These are phyloP conservation scores for Rhopalosiphum maidis DNA, from an alignment of 1,140 invertebrate species.

Conservation along the genomic window DNA sequence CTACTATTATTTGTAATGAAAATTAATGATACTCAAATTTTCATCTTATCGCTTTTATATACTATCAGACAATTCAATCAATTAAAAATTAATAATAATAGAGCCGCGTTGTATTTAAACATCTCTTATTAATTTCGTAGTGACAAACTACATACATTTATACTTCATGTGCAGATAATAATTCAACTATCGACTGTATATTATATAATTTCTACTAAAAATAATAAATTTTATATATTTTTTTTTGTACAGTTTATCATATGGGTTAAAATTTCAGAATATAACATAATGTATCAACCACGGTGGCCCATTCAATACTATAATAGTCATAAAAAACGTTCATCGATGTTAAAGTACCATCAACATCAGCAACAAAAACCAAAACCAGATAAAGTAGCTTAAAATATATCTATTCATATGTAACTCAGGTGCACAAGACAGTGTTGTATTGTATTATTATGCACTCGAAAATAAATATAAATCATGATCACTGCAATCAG, in stretches of 20 bases:
- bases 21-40: background rate
- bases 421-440: background rate
- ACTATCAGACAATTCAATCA: background rate
- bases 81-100: background rate
- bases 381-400: background rate
- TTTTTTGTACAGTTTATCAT: background rate
- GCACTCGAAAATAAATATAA: background rate
- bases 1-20: background rate
- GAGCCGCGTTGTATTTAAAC: background rate
- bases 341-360: background rate
- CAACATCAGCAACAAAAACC: background rate
- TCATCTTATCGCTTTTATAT: background rate
- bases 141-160: background rate
- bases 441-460: background rate
- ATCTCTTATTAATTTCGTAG: background rate
- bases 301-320: background rate
- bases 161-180: background rate
- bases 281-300: background rate
- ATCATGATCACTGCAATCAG: background rate
- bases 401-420: background rate
- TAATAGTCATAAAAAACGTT: background rate
- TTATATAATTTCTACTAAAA: background rate
- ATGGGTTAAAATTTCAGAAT: background rate
- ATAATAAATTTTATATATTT: background rate
- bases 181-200: background rate